Percentiles rank a stretch among this genome's conserved stretches.
Conservation (phyloP, 1,140 invertebrate species). For the Pseudachorutes palmiensis region DNA sequence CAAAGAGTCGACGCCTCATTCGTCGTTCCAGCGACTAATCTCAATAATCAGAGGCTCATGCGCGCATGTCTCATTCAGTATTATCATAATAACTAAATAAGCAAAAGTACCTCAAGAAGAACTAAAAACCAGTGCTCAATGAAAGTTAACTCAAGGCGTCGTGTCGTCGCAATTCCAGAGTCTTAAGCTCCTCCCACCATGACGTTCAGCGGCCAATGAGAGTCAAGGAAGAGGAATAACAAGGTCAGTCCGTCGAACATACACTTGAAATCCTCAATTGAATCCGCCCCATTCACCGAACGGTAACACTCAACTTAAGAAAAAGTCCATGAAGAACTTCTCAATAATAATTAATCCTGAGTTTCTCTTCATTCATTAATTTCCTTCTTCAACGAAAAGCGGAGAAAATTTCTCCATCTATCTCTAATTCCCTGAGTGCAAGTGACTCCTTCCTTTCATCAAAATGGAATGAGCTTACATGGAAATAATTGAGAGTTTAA, state of each 20-base stretch:
- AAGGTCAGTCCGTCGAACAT: neutral
- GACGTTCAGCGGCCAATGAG: neutral
- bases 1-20: slow-evolving; percentile 51
- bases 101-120: slow-evolving; percentile 2
- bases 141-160: neutral
- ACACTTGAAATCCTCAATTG: neutral
- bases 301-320: neutral
- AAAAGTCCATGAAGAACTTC: neutral
- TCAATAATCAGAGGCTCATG: neutral
- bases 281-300: slow-evolving; percentile 3
- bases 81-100: too few relatives aligned
- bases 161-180: too few relatives aligned
- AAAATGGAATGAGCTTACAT: neutral
- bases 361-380: neutral
- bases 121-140: neutral
- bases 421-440: too few relatives aligned
- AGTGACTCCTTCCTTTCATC: neutral
- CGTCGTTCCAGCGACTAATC: slow-evolving; percentile 31
- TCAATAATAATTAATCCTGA: neutral
- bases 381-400: neutral
- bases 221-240: neutral
- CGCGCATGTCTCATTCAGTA: neutral
- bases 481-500: neutral
- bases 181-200: neutral
- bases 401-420: neutral